Evolutionary conservation across 2,888 invertebrate genomes (phyloP), one percentile per base, ranked within the genome.

Genomic region (Crematogaster levior): DNA sequence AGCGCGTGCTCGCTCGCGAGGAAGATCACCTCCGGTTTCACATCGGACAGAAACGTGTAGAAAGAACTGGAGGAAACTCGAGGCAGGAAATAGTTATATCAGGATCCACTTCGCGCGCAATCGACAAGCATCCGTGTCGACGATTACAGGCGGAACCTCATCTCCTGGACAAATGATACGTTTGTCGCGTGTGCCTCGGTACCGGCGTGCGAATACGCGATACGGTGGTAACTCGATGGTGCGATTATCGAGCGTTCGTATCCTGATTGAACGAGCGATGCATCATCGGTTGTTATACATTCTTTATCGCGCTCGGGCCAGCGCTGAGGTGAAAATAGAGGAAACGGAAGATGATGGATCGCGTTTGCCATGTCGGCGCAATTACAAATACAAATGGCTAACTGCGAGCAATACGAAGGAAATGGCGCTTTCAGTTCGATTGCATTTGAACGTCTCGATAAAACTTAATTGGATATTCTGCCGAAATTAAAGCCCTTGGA

Each of bases 81-180:
- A 77, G 68, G 68, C 68, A 56, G 77, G 77, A 77, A 77, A 68
- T 77, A 18, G 77, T 77, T 68, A 68, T 77, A 56, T 68, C 68
- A 77, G 43, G 68, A 43, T 66, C 53, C 40, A 40, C 68, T 66
- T 21, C 4, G 46, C 60, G 60, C 58, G 58, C 72, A 73, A 37
- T 74, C 68, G 77, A 77, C 77, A 56, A 56, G 30, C 43, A 34
- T 15, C 46, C 61, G 46, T 24, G 34, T 63, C 74, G 53, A 43
- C 56, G 77, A 68, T 77, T 56, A 34, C 68, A 18, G 27, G 21
- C 21, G 43, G 53, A 77, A 30, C 21, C 53, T 30, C 21, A 43
- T 43, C 61, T 40, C 56, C n/a, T 9, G 51, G 53, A 77, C 68
- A 63, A 77, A 77, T 77, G 56, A 77, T 68, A 77, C 30, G 68